Conservation (phyloP, 2,797 vertebrate species). For the Phylloscopus collybita region DNA sequence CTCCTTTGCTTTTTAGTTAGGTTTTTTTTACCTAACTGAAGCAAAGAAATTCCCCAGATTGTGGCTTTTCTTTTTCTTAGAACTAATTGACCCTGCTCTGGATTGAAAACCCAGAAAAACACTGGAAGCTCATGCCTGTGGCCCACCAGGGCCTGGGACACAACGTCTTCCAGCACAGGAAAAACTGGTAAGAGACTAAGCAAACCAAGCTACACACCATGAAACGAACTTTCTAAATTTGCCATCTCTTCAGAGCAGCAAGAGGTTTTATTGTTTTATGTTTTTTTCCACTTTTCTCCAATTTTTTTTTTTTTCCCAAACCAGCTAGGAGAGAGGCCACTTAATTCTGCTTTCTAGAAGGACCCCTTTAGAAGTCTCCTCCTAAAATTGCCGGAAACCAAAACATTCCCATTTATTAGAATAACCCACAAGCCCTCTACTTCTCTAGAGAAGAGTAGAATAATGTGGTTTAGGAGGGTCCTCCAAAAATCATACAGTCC, state of each 20-base stretch:
- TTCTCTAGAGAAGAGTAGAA: neutral
- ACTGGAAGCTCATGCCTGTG: neutral
- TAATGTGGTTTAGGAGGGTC: neutral
- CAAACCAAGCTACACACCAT: fast-evolving
- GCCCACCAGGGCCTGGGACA: fast-evolving
- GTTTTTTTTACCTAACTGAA: neutral
- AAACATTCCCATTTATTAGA: neutral
- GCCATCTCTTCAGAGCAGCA: neutral
- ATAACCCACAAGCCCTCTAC: neutral
- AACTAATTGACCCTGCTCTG: neutral
- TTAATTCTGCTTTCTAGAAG: neutral
- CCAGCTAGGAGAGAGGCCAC: fast-evolving
- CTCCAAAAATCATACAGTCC: neutral
- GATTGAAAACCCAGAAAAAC: neutral
- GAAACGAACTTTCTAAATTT: neutral
- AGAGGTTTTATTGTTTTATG: neutral
- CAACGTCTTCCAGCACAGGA: fast-evolving
- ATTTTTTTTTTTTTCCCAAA: neutral
- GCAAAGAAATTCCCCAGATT: neutral
- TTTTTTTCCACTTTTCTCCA: neutral
- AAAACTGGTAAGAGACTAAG: neutral
- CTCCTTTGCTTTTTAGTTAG: neutral
- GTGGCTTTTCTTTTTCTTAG: neutral
- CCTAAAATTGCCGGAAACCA: neutral
- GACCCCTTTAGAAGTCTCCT: neutral